Evolutionary conservation across 1,140 invertebrate genomes (phyloP).

Genomic region (Drosophila kohkoa): DNA sequence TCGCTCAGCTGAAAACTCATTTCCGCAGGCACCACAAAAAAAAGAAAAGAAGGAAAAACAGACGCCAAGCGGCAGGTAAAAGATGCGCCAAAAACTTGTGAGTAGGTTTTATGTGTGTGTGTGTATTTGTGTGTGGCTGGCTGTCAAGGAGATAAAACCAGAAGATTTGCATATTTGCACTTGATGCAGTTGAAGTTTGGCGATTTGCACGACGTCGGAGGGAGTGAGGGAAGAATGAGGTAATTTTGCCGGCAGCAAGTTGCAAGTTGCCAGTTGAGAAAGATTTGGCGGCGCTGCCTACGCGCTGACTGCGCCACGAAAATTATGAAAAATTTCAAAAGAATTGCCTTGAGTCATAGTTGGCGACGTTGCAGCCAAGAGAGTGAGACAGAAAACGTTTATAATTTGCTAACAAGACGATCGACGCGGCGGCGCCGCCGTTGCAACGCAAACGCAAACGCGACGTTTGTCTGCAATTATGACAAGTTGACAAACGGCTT

Average conservation of each 20-base stretch:
- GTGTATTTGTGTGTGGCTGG: neutral
- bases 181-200: slow-evolving; percentile 71
- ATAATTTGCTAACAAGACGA: slow-evolving; percentile 48
- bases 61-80: slow-evolving; percentile 5
- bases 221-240: neutral
- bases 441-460: slow-evolving; percentile 46
- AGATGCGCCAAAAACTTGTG: slow-evolving; percentile 1
- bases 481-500: slow-evolving; percentile 83
- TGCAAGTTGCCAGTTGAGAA: slow-evolving; percentile 26
- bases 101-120: neutral
- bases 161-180: slow-evolving; percentile 79
- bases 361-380: slow-evolving; percentile 33
- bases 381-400: slow-evolving; percentile 9
- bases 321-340: slow-evolving; percentile 72
- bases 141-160: slow-evolving; percentile 6
- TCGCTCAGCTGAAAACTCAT: neutral
- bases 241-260: slow-evolving; percentile 54
- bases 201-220: slow-evolving; percentile 23
- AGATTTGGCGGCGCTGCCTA: slow-evolving; percentile 64
- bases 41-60: neutral
- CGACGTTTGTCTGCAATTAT: slow-evolving; percentile 69
- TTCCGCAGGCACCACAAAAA: neutral
- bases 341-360: slow-evolving; percentile 81
- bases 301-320: slow-evolving; percentile 50
- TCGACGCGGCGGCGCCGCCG: slow-evolving; percentile 15